A percentile compares a stretch with the other conserved stretches of the same genome.
phyloP scores from a whole-genome alignment of 2,797 vertebrate genomes.

The Gallinago solitaria region DNA sequence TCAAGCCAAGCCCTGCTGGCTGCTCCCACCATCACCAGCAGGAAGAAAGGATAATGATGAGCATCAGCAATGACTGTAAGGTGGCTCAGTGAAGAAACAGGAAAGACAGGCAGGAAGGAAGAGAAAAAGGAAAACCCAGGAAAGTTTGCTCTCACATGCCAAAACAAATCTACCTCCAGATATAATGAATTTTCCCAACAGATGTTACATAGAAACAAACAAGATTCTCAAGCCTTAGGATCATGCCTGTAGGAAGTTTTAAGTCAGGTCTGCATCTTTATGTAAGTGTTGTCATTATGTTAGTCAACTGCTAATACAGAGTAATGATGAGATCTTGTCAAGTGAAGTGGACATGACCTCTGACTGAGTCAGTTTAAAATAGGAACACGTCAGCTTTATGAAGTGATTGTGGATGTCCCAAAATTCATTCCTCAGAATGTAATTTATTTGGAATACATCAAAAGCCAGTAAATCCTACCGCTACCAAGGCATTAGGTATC shows the following conservation, averaged over 20 bases:
- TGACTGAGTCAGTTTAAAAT: not conserved
- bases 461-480: not conserved
- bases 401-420: not conserved
- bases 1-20: not conserved
- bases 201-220: not conserved
- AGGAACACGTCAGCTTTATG: not conserved
- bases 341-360: not conserved
- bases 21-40: not conserved
- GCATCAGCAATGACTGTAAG: not conserved
- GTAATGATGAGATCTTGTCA: not conserved
- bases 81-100: not conserved
- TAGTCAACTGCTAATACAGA: not conserved
- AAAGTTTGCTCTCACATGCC: conserved; percentile 12
- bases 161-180: conserved; percentile 26
- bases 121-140: not conserved
- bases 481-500: not conserved
- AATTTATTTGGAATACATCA: not conserved
- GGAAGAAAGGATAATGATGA: not conserved
- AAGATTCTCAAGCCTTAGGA: not conserved
- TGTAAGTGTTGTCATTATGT: not conserved
- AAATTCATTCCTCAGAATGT: not conserved
- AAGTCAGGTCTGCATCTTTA: not conserved
- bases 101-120: not conserved
- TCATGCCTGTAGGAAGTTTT: not conserved
- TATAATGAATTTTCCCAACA: conserved; percentile 6